A percentile compares a stretch with the other conserved stretches of the same genome.
Conservation (phyloP, 2,797 vertebrate genomes). For the Hozukius guyotensis region DNA sequence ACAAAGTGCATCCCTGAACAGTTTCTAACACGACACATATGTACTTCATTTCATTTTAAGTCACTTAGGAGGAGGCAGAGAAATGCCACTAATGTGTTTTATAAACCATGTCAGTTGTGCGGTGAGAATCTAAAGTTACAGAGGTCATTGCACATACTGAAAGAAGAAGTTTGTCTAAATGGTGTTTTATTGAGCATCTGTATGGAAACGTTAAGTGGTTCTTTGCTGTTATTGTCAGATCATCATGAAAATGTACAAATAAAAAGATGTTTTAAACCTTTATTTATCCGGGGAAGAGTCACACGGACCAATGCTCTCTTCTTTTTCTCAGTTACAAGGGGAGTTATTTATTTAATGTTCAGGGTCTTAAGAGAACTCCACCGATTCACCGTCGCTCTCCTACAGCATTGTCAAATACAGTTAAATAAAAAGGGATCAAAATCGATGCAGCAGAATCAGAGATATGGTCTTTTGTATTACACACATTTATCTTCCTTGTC, state of each 20-base stretch:
- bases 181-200: not conserved
- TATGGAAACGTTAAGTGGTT: not conserved
- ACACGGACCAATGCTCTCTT: not conserved
- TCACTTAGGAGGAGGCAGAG: conserved; percentile 2
- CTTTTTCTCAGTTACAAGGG: not conserved
- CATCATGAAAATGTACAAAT: not conserved
- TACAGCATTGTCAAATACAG: not conserved
- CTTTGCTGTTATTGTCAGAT: not conserved
- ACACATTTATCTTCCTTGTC: not conserved
- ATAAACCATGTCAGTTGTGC: not conserved
- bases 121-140: not conserved
- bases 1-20: conserved; percentile 35
- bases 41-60: conserved; percentile 4
- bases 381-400: not conserved
- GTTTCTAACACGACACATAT: not conserved
- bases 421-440: no score
- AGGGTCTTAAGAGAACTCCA: not conserved
- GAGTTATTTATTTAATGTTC: not conserved
- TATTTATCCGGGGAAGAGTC: not conserved
- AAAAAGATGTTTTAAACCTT: not conserved
- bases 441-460: no score
- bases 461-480: not conserved
- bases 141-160: not conserved
- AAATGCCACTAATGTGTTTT: conserved; percentile 22
- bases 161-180: not conserved